Evolutionary conservation across 2,797 vertebrate genomes (phyloP).

Genomic region (Spea hammondii): DNA sequence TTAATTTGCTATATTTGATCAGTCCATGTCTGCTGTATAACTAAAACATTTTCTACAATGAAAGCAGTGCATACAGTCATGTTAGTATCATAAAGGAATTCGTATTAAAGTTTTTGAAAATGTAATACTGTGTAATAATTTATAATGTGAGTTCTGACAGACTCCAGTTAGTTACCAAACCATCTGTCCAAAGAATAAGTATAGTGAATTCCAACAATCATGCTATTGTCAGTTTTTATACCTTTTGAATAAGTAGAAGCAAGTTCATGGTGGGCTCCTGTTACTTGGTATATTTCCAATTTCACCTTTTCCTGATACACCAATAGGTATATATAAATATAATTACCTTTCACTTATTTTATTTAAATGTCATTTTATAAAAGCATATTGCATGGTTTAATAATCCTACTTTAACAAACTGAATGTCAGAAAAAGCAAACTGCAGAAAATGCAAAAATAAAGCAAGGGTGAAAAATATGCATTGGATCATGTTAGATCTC

Average conservation of each 20-base stretch:
- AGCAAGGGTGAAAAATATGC: no score
- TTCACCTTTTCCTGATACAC: slow-evolving; percentile 5
- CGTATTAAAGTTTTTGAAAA: slow-evolving; percentile 47
- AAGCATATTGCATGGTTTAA: neutral
- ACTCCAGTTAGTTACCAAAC: slow-evolving; percentile 44
- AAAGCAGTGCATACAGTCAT: slow-evolving; percentile 32
- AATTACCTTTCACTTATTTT: slow-evolving; percentile 19
- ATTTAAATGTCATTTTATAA: neutral
- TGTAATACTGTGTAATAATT: slow-evolving; percentile 44
- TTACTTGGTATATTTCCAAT: slow-evolving; percentile 28
- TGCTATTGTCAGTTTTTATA: slow-evolving; percentile 35
- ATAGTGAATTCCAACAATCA: slow-evolving; percentile 39
- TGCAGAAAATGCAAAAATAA: no score
- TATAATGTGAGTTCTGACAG: slow-evolving; percentile 49
- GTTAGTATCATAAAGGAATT: slow-evolving; percentile 41
- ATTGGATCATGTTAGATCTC: no score
- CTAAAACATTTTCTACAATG: slow-evolving; percentile 35
- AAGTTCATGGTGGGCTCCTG: slow-evolving; percentile 20
- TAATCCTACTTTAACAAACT: no score
- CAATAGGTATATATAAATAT: slow-evolving; percentile 4
- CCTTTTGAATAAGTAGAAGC: slow-evolving; percentile 35
- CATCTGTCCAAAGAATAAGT: slow-evolving; percentile 45
- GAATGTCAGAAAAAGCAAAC: no score
- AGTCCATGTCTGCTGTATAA: slow-evolving; percentile 20
- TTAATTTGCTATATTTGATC: slow-evolving; percentile 23